A percentile compares a stretch with the other conserved stretches of the same genome.
phyloP scores from a whole-genome alignment of 2,888 invertebrate species.

The Heliconius ethilla region DNA sequence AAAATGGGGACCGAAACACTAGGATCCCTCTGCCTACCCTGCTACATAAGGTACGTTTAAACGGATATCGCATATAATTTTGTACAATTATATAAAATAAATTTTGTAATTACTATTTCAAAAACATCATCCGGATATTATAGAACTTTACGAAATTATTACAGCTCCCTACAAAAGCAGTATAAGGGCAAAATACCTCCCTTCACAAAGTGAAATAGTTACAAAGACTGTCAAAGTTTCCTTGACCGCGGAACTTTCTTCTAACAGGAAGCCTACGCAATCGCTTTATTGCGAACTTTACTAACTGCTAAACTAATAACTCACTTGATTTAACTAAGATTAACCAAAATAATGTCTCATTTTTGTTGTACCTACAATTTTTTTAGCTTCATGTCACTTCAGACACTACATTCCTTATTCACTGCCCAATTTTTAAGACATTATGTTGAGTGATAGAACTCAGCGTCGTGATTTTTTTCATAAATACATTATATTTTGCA shows the following conservation, averaged over 20 bases:
- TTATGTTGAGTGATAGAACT: no score
- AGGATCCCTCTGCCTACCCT: no score
- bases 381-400: no score
- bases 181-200: slow-evolving; percentile 29
- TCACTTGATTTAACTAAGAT: slow-evolving; percentile 16
- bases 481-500: no score
- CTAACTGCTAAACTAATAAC: slow-evolving; percentile 30
- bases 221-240: slow-evolving; percentile 36
- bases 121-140: not conserved
- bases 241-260: slow-evolving; percentile 35
- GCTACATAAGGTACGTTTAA: no score
- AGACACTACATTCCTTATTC: no score
- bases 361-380: no score
- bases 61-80: not conserved
- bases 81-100: not conserved
- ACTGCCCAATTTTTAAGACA: no score
- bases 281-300: slow-evolving; percentile 33
- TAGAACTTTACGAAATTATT: slow-evolving; percentile 5
- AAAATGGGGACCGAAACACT: no score
- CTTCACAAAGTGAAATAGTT: slow-evolving; percentile 42
- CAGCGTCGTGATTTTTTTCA: no score
- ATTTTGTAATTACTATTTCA: not conserved
- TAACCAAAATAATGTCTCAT: slow-evolving; percentile 19
- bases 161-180: not conserved
- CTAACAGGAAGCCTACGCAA: slow-evolving; percentile 32